phyloP scores from a whole-genome alignment of 2,797 vertebrate species.

The Buphagus erythrorhynchus region DNA sequence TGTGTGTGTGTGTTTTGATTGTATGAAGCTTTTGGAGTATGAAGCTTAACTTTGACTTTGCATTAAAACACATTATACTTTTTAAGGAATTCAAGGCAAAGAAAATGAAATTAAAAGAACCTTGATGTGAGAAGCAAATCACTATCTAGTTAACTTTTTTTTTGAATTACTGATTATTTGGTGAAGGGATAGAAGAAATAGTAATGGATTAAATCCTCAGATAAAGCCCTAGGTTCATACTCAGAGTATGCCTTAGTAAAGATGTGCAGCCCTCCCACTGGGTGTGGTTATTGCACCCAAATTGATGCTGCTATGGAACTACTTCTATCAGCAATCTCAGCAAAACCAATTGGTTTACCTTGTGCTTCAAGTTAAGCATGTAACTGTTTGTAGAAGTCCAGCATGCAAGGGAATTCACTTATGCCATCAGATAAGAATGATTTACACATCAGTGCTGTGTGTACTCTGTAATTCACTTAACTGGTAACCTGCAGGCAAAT shows the following conservation, averaged over 20 bases:
- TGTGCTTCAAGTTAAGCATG: not conserved
- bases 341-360: not conserved
- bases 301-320: not conserved
- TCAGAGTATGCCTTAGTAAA: not conserved
- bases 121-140: not conserved
- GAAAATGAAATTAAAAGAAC: not conserved
- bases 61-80: not conserved
- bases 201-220: not conserved
- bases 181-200: not conserved
- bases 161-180: rapidly evolving
- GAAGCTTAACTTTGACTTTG: not conserved
- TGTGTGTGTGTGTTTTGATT: not conserved
- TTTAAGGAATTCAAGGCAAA: not conserved
- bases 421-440: not conserved
- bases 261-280: not conserved
- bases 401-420: not conserved
- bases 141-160: not conserved
- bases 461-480: not conserved
- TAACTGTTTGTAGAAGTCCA: not conserved
- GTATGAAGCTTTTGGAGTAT: not conserved
- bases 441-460: not conserved
- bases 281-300: not conserved
- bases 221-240: not conserved
- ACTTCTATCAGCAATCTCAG: not conserved
- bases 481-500: not conserved